Conservation (phyloP, 2,113 vertebrate species). For the Sturnus vulgaris region DNA sequence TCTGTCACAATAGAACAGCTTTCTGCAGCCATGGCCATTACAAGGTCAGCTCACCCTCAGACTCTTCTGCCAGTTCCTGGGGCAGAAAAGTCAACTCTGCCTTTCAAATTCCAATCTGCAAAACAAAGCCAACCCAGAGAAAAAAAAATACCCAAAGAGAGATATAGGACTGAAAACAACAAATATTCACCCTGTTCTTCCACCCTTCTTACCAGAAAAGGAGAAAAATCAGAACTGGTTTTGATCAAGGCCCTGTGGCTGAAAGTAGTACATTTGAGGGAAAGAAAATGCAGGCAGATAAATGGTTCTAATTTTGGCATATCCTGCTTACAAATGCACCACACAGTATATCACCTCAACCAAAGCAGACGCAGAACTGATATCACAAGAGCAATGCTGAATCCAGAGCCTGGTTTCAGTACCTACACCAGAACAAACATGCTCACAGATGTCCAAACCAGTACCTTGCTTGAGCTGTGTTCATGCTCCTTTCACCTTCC, state of each 20-base stretch:
- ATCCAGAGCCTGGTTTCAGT: neutral
- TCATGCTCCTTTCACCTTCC: neutral
- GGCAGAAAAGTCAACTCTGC: neutral
- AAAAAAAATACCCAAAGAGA: neutral
- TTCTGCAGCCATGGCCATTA: neutral
- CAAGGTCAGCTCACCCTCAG: neutral
- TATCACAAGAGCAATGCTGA: rapidly evolving
- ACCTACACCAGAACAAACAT: neutral
- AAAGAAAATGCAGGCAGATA: neutral
- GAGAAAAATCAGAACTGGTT: neutral
- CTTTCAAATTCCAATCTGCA: neutral
- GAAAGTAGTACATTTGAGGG: neutral
- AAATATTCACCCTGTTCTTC: neutral
- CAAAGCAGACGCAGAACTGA: neutral
- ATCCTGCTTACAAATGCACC: neutral
- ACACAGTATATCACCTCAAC: neutral
- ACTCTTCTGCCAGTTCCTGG: neutral
- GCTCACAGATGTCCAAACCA: neutral
- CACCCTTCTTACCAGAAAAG: neutral
- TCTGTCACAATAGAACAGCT: neutral
- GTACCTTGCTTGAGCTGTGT: neutral
- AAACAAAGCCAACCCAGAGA: neutral
- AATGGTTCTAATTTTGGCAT: neutral
- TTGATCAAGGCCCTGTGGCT: neutral
- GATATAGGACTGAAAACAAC: neutral